These are phyloP conservation scores for Brotula barbata DNA, from an alignment of 2,797 vertebrate species.

Conservation along the genomic window DNA sequence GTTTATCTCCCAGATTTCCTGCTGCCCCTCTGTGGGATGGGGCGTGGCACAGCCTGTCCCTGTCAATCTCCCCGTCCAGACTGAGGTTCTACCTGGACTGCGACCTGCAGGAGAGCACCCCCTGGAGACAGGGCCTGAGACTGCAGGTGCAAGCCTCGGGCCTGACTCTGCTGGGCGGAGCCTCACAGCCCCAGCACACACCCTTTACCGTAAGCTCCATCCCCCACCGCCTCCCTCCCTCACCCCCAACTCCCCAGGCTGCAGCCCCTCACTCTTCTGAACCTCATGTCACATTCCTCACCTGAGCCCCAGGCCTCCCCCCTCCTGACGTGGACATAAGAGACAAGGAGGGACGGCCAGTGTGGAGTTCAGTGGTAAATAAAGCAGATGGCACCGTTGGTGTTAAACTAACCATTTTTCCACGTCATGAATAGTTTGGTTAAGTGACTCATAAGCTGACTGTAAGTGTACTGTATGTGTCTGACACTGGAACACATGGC, in stretches of 20 bases:
- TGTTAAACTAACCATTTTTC: neutral
- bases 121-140: slow-evolving; percentile 15
- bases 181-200: slow-evolving; percentile 24
- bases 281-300: slow-evolving; percentile 78
- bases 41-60: slow-evolving; percentile 32
- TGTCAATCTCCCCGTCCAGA: slow-evolving; percentile 23
- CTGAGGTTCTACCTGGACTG: slow-evolving; percentile 37
- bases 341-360: slow-evolving; percentile 12
- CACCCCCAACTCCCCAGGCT: slow-evolving; percentile 18
- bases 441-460: neutral
- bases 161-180: slow-evolving; percentile 40
- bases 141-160: slow-evolving; percentile 6
- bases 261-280: slow-evolving; percentile 62
- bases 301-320: slow-evolving; percentile 51
- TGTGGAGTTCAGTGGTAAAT: slow-evolving; percentile 47
- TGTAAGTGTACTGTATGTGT: too few relatives aligned
- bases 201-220: slow-evolving; percentile 67
- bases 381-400: neutral
- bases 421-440: neutral
- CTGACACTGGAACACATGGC: neutral
- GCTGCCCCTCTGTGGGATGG: slow-evolving; percentile 37
- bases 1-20: slow-evolving; percentile 25
- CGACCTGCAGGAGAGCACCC: slow-evolving; percentile 33
- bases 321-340: slow-evolving; percentile 37
- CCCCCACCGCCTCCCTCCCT: slow-evolving; percentile 7